A percentile compares a stretch with the other conserved stretches of the same genome.
Conservation (phyloP, 2,797 vertebrate genomes). For the Bovichtus variegatus region DNA sequence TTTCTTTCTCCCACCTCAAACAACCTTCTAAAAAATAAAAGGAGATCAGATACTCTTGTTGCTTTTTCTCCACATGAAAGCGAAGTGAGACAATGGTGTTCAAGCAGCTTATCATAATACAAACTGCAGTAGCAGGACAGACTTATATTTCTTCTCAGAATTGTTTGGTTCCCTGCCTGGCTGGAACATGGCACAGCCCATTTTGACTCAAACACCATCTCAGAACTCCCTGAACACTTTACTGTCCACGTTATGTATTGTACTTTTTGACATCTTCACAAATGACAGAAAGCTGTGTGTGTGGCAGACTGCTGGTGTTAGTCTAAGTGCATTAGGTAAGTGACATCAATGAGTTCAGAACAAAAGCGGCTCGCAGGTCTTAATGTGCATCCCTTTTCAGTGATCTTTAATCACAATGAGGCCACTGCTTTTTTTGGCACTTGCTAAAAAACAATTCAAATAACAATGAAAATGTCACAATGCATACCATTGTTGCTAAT, state of each 20-base stretch:
- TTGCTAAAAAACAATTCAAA: not conserved
- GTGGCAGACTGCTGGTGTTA: conserved; percentile 10
- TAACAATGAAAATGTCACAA: conserved; percentile 10
- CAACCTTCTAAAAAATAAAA: conserved; percentile 8
- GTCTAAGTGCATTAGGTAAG: conserved; percentile 42
- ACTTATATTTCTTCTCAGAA: conserved; percentile 68
- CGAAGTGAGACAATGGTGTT: conserved; percentile 75
- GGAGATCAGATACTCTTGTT: conserved; percentile 61
- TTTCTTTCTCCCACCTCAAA: conserved; percentile 33
- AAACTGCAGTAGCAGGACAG: conserved; percentile 49
- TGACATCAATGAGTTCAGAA: conserved; percentile 47
- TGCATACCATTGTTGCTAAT: conserved; percentile 30
- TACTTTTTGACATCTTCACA: not conserved
- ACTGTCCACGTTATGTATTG: not conserved
- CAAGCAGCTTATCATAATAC: conserved; percentile 75
- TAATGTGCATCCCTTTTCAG: conserved; percentile 36
- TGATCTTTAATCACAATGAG: conserved; percentile 28
- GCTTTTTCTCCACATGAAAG: conserved; percentile 73
- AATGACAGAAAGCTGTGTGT: not conserved
- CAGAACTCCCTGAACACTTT: not conserved
- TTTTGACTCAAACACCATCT: conserved; percentile 23
- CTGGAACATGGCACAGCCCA: conserved; percentile 61
- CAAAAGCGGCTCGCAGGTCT: conserved; percentile 43
- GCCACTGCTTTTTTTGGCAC: conserved; percentile 24
- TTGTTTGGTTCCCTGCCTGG: conserved; percentile 63